Conservation (phyloP, 2,113 vertebrate species). For the Penelope pileata region DNA sequence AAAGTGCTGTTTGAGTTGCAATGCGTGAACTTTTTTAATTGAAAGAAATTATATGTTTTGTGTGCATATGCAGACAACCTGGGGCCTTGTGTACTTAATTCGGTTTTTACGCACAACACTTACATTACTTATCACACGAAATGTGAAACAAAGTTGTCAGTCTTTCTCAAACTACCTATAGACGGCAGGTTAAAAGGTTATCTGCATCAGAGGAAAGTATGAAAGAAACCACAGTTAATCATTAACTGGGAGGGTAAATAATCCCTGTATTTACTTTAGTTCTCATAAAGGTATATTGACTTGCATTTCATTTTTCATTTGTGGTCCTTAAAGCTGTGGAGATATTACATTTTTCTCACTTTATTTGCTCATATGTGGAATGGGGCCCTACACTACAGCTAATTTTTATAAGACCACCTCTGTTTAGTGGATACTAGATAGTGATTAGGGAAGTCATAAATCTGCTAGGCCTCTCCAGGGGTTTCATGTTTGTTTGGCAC, state of each 20-base stretch:
- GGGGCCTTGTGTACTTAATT: not conserved
- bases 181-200: not conserved
- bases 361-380: not conserved
- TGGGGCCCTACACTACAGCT: not conserved
- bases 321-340: not conserved
- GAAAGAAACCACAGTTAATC: not conserved
- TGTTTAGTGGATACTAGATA: not conserved
- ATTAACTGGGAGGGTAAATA: not conserved
- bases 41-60: not conserved
- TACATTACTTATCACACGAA: not conserved
- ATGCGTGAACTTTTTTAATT: not conserved
- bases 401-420: not conserved
- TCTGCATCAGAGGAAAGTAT: not conserved
- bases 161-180: not conserved
- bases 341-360: not conserved
- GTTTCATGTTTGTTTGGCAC: not conserved
- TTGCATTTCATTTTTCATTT: not conserved
- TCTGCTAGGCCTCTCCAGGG: not conserved
- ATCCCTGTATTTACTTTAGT: not conserved
- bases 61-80: not conserved
- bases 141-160: not conserved
- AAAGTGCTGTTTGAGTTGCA: not conserved
- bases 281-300: not conserved
- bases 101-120: not conserved
- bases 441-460: not conserved